Evolutionary conservation across 92 coral and sea anemone genomes (phyloP), one percentile per base, ranked within the genome.

Genomic region (Pocillopora grandis): DNA sequence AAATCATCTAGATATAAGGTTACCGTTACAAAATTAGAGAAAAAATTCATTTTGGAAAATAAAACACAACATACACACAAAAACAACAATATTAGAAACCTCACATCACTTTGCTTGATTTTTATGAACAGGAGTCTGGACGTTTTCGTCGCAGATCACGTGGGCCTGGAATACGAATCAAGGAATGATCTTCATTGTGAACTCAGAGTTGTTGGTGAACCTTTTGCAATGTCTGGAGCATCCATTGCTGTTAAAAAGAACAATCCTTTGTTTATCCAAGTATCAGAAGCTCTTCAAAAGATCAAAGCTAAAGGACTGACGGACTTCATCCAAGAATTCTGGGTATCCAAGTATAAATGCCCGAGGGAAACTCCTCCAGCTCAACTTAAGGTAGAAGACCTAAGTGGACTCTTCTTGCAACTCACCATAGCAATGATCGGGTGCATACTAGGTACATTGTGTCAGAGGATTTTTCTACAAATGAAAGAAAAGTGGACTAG

Each of bases 201-300:
- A 68, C 88, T 94, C 7, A 94, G 90, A 56, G 98, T 94, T 58
- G 92, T 94, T 16, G 98, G 98, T 4, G 84, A 90, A 14, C 95
- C 98, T 12, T 91, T 94, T 77, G 98, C 95, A 1, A 94, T 94
- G 98, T 94, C 98, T 0, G 98, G 98, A 31, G 93, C 98, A 36
- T 88, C 95, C 6, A 62, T 94, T 11, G 92, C 94, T 2, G 95
- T 89, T 59, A 90, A 79, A 52, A 94, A 94, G 78, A 95, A 90
- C 13, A 89, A 92, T 12, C 98, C 95, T 20, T 80, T 90, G 88
- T 92, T 94, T 79, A 78, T 78, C 11, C 80, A 85, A 13, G 80
- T 94, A 42, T 79, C 86, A 15, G 93, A 87, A 42, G 93, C 89
- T 15, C 86, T 94, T 14, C 87, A 87, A 65, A 87, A 27, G 19